Percentiles rank a stretch among this genome's conserved stretches.
These are phyloP conservation scores for Drosophila bipectinata DNA, from an alignment of 1,140 invertebrate species.

Conservation along the genomic window DNA sequence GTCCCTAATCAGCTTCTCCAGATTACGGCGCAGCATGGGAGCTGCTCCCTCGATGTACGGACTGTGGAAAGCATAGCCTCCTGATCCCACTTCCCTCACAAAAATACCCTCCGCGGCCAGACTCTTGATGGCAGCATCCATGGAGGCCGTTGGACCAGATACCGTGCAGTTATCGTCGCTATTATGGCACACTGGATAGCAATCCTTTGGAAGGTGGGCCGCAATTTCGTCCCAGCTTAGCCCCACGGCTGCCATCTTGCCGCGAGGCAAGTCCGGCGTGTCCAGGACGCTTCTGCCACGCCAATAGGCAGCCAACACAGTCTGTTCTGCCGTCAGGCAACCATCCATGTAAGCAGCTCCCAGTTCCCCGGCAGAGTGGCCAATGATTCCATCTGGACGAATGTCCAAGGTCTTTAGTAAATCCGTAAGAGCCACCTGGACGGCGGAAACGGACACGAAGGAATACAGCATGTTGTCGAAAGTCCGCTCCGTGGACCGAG, in stretches of 20 bases:
- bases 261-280: slow-evolving; percentile 87
- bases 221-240: slow-evolving; percentile 94
- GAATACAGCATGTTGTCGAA: slow-evolving; percentile 94
- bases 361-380: slow-evolving; percentile 97
- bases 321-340: slow-evolving; percentile 95
- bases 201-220: slow-evolving; percentile 88
- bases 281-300: slow-evolving; percentile 94
- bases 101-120: slow-evolving; percentile 91
- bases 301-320: slow-evolving; percentile 95
- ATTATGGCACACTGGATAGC: slow-evolving; percentile 97
- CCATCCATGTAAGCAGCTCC: slow-evolving; percentile 98
- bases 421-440: slow-evolving; percentile 97
- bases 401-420: slow-evolving; percentile 91
- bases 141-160: slow-evolving; percentile 93
- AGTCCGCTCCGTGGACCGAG: slow-evolving; percentile 89
- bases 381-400: slow-evolving; percentile 95
- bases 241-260: slow-evolving; percentile 94
- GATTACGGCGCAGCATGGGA: slow-evolving; percentile 89
- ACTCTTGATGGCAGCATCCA: slow-evolving; percentile 86
- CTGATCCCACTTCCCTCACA: slow-evolving; percentile 94
- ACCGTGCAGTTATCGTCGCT: slow-evolving; percentile 95
- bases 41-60: slow-evolving; percentile 94
- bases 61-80: slow-evolving; percentile 97
- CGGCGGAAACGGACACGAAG: slow-evolving; percentile 96
- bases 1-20: slow-evolving; percentile 91